Conservation (phyloP, 37 sponge, comb jelly and placozoan genomes). For the Ianthella basta region DNA sequence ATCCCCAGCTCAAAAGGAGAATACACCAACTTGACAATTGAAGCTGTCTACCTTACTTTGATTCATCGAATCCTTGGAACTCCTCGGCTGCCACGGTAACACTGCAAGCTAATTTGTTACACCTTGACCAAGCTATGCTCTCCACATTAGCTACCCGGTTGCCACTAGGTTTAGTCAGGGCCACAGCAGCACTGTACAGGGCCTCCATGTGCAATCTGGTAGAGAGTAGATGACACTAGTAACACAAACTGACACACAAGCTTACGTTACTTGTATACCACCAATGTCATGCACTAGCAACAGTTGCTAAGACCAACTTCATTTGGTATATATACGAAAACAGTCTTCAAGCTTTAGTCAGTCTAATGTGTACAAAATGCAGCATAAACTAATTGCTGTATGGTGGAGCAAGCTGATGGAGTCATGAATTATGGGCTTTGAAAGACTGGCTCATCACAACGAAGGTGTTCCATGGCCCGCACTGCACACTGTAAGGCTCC, state of each 20-base stretch:
- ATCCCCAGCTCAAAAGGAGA: too few relatives aligned
- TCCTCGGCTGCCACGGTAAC: background rate
- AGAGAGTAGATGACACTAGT: background rate
- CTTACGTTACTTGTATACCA: too few relatives aligned
- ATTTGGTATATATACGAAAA: too few relatives aligned
- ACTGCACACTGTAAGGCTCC: background rate
- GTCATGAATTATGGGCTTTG: background rate
- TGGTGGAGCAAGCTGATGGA: background rate
- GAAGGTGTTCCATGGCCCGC: conserved; percentile 31
- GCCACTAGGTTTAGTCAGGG: conserved; percentile 1
- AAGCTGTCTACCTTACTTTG: too few relatives aligned
- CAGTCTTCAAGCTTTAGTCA: too few relatives aligned
- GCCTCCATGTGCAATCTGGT: conserved; percentile 1
- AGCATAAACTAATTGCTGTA: too few relatives aligned
- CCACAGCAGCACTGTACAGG: background rate
- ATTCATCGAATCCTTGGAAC: too few relatives aligned
- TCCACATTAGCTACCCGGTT: background rate
- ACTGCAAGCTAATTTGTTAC: background rate
- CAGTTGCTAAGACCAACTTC: too few relatives aligned
- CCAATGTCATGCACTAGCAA: too few relatives aligned
- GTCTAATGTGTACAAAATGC: too few relatives aligned
- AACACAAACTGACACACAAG: too few relatives aligned
- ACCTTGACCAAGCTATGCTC: background rate
- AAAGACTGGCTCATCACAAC: background rate
- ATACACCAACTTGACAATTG: too few relatives aligned